These are phyloP conservation scores for Notarius quadriscutis DNA, from an alignment of 2,113 vertebrate genomes.

Conservation along the genomic window DNA sequence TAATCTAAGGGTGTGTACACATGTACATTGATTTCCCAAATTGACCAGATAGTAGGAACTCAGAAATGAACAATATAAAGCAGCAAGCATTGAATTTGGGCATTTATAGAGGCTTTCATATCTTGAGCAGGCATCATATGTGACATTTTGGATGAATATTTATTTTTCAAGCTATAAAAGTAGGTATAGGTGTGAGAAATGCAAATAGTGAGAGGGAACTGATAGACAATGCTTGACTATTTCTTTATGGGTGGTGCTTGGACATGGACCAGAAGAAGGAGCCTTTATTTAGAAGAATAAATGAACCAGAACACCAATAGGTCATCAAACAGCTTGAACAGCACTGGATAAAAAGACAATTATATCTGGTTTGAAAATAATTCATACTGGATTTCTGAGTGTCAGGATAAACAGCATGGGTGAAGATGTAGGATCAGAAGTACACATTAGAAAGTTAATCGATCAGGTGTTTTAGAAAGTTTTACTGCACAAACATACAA, in stretches of 20 bases:
- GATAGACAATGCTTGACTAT: not conserved
- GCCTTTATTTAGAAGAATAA: too few species aligned
- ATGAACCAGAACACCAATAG: not conserved
- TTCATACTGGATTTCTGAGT: not conserved
- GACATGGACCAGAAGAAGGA: not conserved
- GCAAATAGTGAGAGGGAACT: not conserved
- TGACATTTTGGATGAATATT: not conserved
- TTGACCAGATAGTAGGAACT: not conserved
- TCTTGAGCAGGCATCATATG: not conserved
- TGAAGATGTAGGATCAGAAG: not conserved
- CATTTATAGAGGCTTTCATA: not conserved
- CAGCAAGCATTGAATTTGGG: not conserved
- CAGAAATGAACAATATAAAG: not conserved
- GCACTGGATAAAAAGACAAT: not conserved
- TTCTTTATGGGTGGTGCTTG: not conserved
- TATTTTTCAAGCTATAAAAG: not conserved
- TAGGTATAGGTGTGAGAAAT: not conserved
- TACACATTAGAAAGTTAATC: not conserved
- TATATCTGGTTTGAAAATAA: not conserved
- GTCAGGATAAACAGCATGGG: not conserved
- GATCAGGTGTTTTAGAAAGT: not conserved
- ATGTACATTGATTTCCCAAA: not conserved
- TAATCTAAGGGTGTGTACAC: not conserved
- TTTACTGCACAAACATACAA: not conserved
- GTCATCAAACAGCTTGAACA: not conserved